Evolutionary conservation across 2,113 vertebrate species (phyloP).

Genomic region (Trematomus loennbergii): DNA sequence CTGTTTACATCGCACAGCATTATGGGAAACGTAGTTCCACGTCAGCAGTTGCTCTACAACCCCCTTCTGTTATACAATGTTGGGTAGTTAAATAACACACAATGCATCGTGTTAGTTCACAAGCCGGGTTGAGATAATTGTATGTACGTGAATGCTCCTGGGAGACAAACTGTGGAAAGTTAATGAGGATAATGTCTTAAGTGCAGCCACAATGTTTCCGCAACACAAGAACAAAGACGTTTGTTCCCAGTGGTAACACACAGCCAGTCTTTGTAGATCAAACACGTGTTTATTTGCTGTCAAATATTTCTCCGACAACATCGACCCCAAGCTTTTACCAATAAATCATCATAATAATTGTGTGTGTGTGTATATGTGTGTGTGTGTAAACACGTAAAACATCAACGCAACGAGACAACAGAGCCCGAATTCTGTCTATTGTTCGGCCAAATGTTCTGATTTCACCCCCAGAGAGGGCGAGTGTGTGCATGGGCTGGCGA

Average conservation of each 20-base stretch:
- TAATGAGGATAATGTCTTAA: conserved; percentile 67
- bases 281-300: conserved; percentile 69
- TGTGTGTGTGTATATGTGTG: conserved; percentile 37
- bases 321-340: conserved; percentile 41
- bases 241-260: conserved; percentile 43
- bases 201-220: conserved; percentile 48
- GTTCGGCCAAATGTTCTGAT: conserved; percentile 60
- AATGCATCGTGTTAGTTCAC: not conserved
- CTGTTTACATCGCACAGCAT: not conserved
- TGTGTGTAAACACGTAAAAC: conserved; percentile 48
- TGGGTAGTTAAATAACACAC: not conserved
- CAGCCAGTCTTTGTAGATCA: conserved; percentile 65
- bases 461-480: conserved; percentile 31
- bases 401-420: conserved; percentile 23
- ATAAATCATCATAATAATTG: conserved; percentile 69
- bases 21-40: not conserved
- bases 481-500: conserved; percentile 23
- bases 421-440: conserved; percentile 40
- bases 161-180: conserved; percentile 41
- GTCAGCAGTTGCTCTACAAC: not conserved
- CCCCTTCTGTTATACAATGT: not conserved
- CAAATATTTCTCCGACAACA: conserved; percentile 46
- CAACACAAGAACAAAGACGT: conserved; percentile 56
- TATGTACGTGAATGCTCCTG: conserved; percentile 21
- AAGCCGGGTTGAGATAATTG: conserved; percentile 27